These are phyloP conservation scores for Dinothrombium tinctorium DNA, from an alignment of 1,140 invertebrate genomes.

Conservation along the genomic window DNA sequence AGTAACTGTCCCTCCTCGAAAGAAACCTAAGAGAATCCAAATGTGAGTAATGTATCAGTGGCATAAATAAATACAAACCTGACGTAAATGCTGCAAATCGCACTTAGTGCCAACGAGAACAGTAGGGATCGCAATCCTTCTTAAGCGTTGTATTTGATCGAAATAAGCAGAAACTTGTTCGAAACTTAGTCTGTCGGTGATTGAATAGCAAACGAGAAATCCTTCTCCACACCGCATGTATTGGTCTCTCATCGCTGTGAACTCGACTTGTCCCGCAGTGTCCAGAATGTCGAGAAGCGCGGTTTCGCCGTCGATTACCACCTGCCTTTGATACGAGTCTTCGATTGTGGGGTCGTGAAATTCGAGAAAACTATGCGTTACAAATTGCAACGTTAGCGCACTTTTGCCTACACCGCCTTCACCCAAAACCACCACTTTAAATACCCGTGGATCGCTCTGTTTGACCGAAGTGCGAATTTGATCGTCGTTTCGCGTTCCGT, in stretches of 20 bases:
- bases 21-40: too few species aligned
- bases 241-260: slow-evolving; percentile 23
- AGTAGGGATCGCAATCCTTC: slow-evolving; percentile 20
- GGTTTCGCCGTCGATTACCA: slow-evolving; percentile 28
- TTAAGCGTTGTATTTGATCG: slow-evolving; percentile 24
- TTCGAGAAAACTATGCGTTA: slow-evolving; percentile 43
- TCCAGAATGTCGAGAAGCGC: slow-evolving; percentile 22
- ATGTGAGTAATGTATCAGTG: too few species aligned
- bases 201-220: slow-evolving; percentile 25
- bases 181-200: slow-evolving; percentile 23
- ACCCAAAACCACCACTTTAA: slow-evolving; percentile 94
- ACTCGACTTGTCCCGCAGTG: slow-evolving; percentile 27
- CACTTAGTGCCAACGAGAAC: slow-evolving; percentile 24
- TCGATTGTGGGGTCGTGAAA: slow-evolving; percentile 36
- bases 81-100: too few species aligned
- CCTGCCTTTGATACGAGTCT: slow-evolving; percentile 31
- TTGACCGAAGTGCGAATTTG: too few species aligned
- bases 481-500: too few species aligned
- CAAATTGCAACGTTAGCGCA: slow-evolving; percentile 90
- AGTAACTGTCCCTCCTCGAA: too few species aligned
- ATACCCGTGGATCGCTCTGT: too few species aligned
- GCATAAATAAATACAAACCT: too few species aligned
- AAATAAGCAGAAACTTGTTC: slow-evolving; percentile 27
- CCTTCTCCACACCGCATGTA: slow-evolving; percentile 21
- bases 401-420: slow-evolving; percentile 95